Evolutionary conservation across 2,797 vertebrate genomes (phyloP), one percentile per base, ranked within the genome.

Genomic region (Spheniscus humboldti): DNA sequence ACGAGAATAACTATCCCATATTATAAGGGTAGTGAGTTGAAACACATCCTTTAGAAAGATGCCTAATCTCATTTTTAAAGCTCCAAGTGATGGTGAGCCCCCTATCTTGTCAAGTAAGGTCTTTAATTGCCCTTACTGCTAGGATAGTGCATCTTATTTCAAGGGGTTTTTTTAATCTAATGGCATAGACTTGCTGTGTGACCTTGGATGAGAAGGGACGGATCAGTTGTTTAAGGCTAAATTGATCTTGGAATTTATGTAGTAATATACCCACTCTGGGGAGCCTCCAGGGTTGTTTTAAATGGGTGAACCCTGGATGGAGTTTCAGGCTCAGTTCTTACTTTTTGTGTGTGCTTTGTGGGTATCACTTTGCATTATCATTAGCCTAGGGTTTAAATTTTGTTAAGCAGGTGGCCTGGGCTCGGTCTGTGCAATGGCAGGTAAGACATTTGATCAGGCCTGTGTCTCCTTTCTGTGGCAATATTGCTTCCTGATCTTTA

Each of bases 21-120:
- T 95, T 94, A 92, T 86, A 95, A 86, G 91, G 85, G 79, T 76
- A 92, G 69, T 63, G 90, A 90, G 91, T 95, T 92, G 95, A 94
- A 96, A 90, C 55, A 6, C 76, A 92, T 81, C 73, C 91, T 95
- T 95, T 96, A 94, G 66, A 94, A 96, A 78, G 79, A 86, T 86
- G 93, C 80, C 88, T 95, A 90, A 92, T 95, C 90, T 91, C 71
- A 93, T 97, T 96, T 96, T 92, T 76, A 82, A 90, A 85, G n/a
- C 43, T 90, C 15, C 45, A 27, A 90, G 66, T 95, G 96, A 96
- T 92, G 85, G 76, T 43, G 74, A 91, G 39, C 55, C 31, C 1
- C 4, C 69, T 57, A 2, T 67, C 83, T 74, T 94, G 90, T 89
- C 92, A 95, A 86, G 59, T 50, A 50, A 95, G 90, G 63, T 76